Evolutionary conservation across 2,888 invertebrate genomes (phyloP), one percentile per base, ranked within the genome.

Genomic region (Eudasyphora cyanicolor): DNA sequence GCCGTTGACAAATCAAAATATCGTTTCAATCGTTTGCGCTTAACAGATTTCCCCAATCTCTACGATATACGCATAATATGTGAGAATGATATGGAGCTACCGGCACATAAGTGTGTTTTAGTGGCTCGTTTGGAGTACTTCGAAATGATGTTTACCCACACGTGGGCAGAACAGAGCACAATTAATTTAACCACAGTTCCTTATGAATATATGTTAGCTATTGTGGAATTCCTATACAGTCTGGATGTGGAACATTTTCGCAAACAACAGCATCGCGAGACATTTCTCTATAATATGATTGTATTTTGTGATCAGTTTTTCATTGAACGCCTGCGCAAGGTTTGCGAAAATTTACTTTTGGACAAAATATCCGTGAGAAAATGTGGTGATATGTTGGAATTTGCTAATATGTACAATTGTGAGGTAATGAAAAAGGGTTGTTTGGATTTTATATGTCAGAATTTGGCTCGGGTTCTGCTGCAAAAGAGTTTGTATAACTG

Each of bases 111-210:
- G 88, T 97, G 97, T 89, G 92, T 98, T n/a, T 91, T 98, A 19
- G 95, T 95, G 0, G 95, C 96, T 0, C 92, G 97, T 38, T 92
- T 96, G n/a, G 97, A 97, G 85, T 98, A 97, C 91, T 98, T 98
- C 90, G 94, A 95, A 82, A 95, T 95, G 87, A 96, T 98, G 96
- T 95, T 97, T 87, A 94, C 95, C 88, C 94, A 95, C 87, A 94
- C 95, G 57, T 97, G 97, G 97, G 88, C 90, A 0, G 91, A 92
- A 83, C 89, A 87, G 1, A 87, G 87, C 4, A 87, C 86, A 0
- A 89, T 92, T 1, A 90, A 89, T 83, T 83, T 92, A 51, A 87
- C 87, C 8, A 90, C 90, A 2, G 88, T 92, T 19, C 90, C 92
- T 2, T 76, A 87, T 4, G 92, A 92, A 77, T 92, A 91, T 60